Evolutionary conservation across 2,797 vertebrate species (phyloP).

Genomic region (Trichosurus vulpecula): DNA sequence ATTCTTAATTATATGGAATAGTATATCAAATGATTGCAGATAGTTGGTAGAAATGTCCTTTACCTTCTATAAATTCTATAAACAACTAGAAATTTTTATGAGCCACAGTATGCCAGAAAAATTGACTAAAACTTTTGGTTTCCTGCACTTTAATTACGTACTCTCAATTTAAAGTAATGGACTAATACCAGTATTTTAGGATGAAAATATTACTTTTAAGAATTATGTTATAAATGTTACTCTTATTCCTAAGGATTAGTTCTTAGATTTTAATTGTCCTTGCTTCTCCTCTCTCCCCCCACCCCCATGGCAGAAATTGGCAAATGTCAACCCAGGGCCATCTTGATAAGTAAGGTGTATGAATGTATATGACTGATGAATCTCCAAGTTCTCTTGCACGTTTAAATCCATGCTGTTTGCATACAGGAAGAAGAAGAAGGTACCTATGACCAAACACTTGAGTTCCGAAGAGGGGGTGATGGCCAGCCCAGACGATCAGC

Average conservation of each 20-base stretch:
- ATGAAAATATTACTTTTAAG: constrained; percentile 53
- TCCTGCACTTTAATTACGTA: constrained; percentile 47
- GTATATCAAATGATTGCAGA: constrained; percentile 57
- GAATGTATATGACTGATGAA: constrained; percentile 37
- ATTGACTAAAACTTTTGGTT: constrained; percentile 21
- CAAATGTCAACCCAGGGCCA: constrained; percentile 42
- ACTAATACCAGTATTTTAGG: constrained; percentile 29
- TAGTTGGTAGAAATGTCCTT: constrained; percentile 48
- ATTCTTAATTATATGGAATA: constrained; percentile 47
- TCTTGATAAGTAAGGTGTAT: constrained; percentile 51
- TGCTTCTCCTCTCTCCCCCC: neutral
- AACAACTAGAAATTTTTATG: constrained; percentile 54
- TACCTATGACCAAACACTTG: constrained; percentile 94
- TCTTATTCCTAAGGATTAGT: constrained; percentile 43
- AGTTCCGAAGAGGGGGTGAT: constrained; percentile 96
- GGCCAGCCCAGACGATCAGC: constrained; percentile 93
- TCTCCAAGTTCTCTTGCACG: constrained; percentile 49
- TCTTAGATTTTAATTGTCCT: neutral
- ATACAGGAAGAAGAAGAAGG: constrained; percentile 94
- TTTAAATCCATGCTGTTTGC: constrained; percentile 80
- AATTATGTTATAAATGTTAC: constrained; percentile 46
- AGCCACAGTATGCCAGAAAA: constrained; percentile 48
- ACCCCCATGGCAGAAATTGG: constrained; percentile 44
- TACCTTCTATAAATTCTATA: constrained; percentile 33
- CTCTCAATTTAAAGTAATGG: constrained; percentile 38